Evolutionary conservation across 2,888 invertebrate species (phyloP), one percentile per base, ranked within the genome.

Genomic region (Tridacna gigas): DNA sequence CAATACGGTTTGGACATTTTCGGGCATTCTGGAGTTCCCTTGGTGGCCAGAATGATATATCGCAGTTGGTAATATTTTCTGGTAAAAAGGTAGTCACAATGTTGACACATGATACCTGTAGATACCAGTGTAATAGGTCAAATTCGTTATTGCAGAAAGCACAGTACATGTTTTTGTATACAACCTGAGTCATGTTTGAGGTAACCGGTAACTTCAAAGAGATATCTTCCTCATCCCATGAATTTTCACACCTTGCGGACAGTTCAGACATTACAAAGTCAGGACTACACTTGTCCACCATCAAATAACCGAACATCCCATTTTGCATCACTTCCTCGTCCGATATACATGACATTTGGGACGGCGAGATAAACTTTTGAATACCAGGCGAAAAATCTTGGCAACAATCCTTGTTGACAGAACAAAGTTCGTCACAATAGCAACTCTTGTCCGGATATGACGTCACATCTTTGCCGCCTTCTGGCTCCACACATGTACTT

Each of bases 161-260:
- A 60, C 90, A 90, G 74, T 87, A 90, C 75, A 86, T 79, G 67
- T 91, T 91, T 56, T 79, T 88, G 74, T 83, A 91, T 26, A 83
- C 63, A 9, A 81, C 26, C 3, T 79, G 71, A 4, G 26, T 80
- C 20, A 22, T 45, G 28, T 63, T 47, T 0, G 61, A 61, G 2
- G 75, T 63, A 1, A 75, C 75, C 18, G 75, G 75, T 25, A 63
- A 45, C 15, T 18, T 37, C 47, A 63, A n/a, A 3, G 22, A 12
- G 0, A 63, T 18, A 48, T 74, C 71, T 26, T 82, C 45, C 20
- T 25, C 28, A 12, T 60, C 26, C 22, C n/a, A 20, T 0, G 66
- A 18, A 22, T 37, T 45, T 56, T 84, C 84, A 66, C 84, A 84
- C 25, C 75, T 13, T 4, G 45, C 13, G 22, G 73, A 77, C 15